Conservation (phyloP, 2,797 vertebrate species). For the Leucoraja ocellata region DNA sequence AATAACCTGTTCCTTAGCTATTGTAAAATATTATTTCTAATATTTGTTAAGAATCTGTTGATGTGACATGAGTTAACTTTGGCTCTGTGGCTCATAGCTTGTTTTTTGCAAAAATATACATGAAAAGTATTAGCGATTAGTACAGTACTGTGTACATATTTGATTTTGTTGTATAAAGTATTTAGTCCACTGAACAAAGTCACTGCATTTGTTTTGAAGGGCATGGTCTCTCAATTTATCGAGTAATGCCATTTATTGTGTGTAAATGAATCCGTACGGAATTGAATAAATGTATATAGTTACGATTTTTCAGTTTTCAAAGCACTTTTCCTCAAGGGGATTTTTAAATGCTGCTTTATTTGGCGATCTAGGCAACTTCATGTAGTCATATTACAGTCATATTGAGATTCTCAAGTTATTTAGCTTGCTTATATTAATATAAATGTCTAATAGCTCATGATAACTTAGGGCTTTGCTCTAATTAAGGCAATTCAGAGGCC, state of each 20-base stretch:
- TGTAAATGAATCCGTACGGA: not conserved
- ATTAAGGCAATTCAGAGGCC: not conserved
- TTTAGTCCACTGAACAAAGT: not conserved
- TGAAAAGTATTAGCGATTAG: not conserved
- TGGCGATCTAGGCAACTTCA: not conserved
- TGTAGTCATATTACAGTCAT: not conserved
- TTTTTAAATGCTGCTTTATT: not conserved
- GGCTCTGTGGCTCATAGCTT: not conserved
- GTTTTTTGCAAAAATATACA: not conserved
- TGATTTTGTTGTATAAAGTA: constrained; percentile 19
- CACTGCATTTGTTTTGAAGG: not conserved
- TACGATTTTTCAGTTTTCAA: not conserved
- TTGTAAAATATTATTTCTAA: constrained; percentile 8
- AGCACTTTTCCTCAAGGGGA: not conserved
- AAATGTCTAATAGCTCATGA: not conserved
- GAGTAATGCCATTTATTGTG: not conserved
- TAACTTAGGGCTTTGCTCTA: not conserved
- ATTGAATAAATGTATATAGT: not conserved
- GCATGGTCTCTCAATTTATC: not conserved
- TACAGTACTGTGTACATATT: constrained; percentile 30
- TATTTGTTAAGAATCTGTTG: not conserved
- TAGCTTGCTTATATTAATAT: not conserved
- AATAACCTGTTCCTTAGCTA: not conserved
- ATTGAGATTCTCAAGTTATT: not conserved
- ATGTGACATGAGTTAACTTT: not conserved